Conservation (phyloP, 2,888 invertebrate genomes). For the Erebia epiphron region DNA sequence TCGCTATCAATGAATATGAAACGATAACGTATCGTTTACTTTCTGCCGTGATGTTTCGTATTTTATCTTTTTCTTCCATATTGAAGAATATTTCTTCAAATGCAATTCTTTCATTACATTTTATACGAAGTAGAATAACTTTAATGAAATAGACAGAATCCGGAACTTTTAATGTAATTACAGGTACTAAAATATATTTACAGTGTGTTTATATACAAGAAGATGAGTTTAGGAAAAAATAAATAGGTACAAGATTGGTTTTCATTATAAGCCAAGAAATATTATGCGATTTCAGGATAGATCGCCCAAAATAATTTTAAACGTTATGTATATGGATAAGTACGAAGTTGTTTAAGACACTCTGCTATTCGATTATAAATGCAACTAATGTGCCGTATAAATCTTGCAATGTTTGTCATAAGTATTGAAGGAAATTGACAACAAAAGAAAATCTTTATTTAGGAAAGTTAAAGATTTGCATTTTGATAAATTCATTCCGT, state of each 20-base stretch:
- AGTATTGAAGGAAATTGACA: background rate
- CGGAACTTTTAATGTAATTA: slow-evolving; percentile 27
- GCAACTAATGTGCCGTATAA: background rate
- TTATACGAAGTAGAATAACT: background rate
- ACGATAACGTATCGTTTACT: slow-evolving; percentile 39
- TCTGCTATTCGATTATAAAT: too few species aligned
- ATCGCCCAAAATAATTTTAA: too few species aligned
- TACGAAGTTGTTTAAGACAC: too few species aligned
- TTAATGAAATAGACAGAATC: slow-evolving; percentile 9
- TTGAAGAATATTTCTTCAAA: slow-evolving; percentile 2
- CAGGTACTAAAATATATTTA: slow-evolving; percentile 40
- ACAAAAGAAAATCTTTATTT: background rate
- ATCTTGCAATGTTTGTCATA: background rate
- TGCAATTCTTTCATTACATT: slow-evolving; percentile 1
- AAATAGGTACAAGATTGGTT: background rate
- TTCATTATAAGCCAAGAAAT: background rate
- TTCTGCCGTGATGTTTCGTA: slow-evolving; percentile 24
- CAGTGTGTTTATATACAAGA: slow-evolving; percentile 37
- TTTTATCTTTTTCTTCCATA: slow-evolving; percentile 20
- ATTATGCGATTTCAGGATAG: too few species aligned
- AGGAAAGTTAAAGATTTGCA: background rate
- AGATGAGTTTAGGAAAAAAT: background rate
- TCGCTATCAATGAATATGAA: slow-evolving; percentile 47
- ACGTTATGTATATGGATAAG: too few species aligned
- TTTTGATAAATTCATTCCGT: background rate